A percentile compares a stretch with the other conserved stretches of the same genome.
These are phyloP conservation scores for Microtus ochrogaster DNA, from an alignment of 2,113 vertebrate genomes.

Conservation along the genomic window DNA sequence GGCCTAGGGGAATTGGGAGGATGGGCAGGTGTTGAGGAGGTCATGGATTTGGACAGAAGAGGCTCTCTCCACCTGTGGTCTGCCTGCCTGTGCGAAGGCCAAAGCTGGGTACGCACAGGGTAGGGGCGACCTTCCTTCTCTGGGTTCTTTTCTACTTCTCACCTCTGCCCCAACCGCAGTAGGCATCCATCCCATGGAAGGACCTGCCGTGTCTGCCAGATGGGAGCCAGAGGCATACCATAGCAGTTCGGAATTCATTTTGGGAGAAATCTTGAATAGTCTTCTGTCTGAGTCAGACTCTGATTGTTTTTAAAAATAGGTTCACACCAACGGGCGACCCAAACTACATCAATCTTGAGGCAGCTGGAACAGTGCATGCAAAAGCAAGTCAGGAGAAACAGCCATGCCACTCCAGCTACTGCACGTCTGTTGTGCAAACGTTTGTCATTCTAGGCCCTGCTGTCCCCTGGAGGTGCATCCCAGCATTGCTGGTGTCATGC, in stretches of 20 bases:
- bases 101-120: not conserved
- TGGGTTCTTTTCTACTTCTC: fast-evolving
- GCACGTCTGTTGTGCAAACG: not conserved
- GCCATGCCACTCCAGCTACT: fast-evolving
- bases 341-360: not conserved
- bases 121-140: not conserved
- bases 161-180: not conserved
- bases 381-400: not conserved
- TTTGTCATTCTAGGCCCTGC: not conserved
- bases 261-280: constrained; percentile 58
- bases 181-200: not conserved
- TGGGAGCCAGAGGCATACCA: constrained; percentile 31
- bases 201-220: not conserved
- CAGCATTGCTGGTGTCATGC: not conserved
- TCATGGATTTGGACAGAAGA: too few species aligned
- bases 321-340: constrained; percentile 46
- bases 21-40: not conserved
- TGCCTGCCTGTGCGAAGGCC: not conserved
- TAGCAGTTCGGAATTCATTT: constrained; percentile 26
- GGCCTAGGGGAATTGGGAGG: not conserved
- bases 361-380: not conserved
- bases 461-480: not conserved
- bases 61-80: not conserved
- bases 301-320: constrained; percentile 66
- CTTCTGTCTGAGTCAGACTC: constrained; percentile 67